Evolutionary conservation across 1,140 invertebrate species (phyloP), one percentile per base, ranked within the genome.

Genomic region (Andricus grossulariae): DNA sequence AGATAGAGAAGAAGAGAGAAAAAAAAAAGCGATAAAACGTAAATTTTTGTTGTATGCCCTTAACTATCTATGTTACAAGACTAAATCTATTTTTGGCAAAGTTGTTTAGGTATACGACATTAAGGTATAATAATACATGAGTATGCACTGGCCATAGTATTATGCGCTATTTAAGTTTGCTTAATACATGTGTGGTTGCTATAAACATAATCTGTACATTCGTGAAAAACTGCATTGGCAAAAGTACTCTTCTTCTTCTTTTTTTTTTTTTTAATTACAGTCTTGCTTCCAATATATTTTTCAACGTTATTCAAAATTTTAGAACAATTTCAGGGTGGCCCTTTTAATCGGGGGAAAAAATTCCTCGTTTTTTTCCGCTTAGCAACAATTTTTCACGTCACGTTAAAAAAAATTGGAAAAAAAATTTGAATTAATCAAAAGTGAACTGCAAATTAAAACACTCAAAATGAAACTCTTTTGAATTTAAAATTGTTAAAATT

Each of bases 41-140:
- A 73, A 77, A 76, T 76, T 85, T 79, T 80, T 82, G 79, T 82
- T 83, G 77, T 75, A 88, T 89, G 87, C 85, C 84, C 90, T 91
- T 91, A 90, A 90, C 89, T 91, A 91, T 90, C 90, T 91, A 91
- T 88, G 89, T 90, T 90, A 91, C 82, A 89, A 85, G 87, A 91
- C 90, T 91, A 91, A 91, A 90, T 87, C 90, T 91, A 91, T 91
- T 91, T 91, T 91, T 91, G 90, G 90, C 89, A 91, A 91, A 90
- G 88, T 91, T 91, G 88, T 90, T 91, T 90, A 90, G 87, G 90
- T 91, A 91, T 91, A 91, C 85, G 87, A 66, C 87, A 83, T 88
- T 89, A 88, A 88, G 77, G 84, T 88, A 90, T 89, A 88, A 45
- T 84, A 85, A 89, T 90, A 91, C 87, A 88, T 88, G 85, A 88